Evolutionary conservation across 2,888 invertebrate species (phyloP).

Genomic region (Hypomecis atomaria): DNA sequence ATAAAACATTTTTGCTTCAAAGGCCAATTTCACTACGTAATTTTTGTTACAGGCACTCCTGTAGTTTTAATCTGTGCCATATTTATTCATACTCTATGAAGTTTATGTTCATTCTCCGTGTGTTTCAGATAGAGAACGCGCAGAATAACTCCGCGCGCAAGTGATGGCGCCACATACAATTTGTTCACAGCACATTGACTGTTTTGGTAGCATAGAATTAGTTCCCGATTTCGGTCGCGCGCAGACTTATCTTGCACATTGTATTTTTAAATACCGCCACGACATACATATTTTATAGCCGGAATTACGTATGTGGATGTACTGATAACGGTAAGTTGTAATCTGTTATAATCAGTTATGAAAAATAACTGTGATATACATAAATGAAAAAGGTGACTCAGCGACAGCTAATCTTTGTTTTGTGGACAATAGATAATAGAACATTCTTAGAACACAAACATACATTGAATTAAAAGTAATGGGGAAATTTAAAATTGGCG

Average conservation of each 20-base stretch:
- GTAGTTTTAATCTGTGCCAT: constrained; percentile 4
- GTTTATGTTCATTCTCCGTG: neutral
- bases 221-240: neutral
- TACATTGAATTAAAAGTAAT: neutral
- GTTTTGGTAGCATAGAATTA: too few species aligned
- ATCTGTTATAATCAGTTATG: constrained; percentile 10
- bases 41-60: neutral
- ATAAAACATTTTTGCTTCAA: neutral
- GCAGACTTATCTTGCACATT: neutral
- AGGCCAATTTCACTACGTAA: neutral
- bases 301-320: neutral
- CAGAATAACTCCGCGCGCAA: too few species aligned
- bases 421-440: neutral
- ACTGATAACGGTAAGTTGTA: constrained; percentile 15
- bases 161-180: too few species aligned
- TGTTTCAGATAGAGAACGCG: too few species aligned
- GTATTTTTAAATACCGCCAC: constrained; percentile 3
- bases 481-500: neutral
- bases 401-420: constrained; percentile 11
- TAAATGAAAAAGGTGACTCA: constrained; percentile 14
- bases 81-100: neutral
- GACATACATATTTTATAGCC: neutral
- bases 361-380: constrained; percentile 11
- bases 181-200: too few species aligned
- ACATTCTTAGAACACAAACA: constrained; percentile 1